phyloP scores from a whole-genome alignment of 2,888 invertebrate genomes.

The Geotrupes spiniger region DNA sequence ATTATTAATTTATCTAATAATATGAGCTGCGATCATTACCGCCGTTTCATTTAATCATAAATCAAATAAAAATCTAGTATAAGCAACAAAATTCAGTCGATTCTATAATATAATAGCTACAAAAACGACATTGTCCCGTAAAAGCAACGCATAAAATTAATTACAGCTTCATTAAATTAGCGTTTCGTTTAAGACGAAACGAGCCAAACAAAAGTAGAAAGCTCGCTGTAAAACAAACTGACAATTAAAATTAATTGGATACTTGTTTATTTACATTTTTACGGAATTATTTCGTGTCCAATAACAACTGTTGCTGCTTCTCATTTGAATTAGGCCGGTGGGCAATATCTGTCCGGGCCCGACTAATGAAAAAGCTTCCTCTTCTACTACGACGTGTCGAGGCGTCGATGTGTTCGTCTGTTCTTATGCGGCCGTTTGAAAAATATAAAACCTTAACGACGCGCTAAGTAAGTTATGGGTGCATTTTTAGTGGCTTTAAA shows the following conservation, averaged over 20 bases:
- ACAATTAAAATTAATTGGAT: slow-evolving; percentile 38
- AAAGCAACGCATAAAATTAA: not conserved
- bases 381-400: too few species aligned
- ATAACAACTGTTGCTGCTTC: slow-evolving; percentile 17
- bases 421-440: not conserved
- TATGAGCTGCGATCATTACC: too few species aligned
- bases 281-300: slow-evolving; percentile 21
- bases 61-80: too few species aligned
- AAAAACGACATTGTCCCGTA: too few species aligned
- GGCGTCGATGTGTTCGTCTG: too few species aligned
- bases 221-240: slow-evolving; percentile 23
- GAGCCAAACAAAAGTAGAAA: not conserved
- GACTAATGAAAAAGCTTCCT: not conserved
- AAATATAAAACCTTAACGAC: too few species aligned
- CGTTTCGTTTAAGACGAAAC: not conserved
- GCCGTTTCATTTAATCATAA: too few species aligned
- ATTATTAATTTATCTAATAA: too few species aligned
- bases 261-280: slow-evolving; percentile 32
- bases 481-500: too few species aligned
- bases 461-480: too few species aligned
- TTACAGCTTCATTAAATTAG: slow-evolving; percentile 3
- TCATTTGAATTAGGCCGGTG: not conserved
- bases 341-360: not conserved
- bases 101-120: too few species aligned
- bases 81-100: too few species aligned